Evolutionary conservation across 2,888 invertebrate species (phyloP).

Genomic region (Erebia ligea): DNA sequence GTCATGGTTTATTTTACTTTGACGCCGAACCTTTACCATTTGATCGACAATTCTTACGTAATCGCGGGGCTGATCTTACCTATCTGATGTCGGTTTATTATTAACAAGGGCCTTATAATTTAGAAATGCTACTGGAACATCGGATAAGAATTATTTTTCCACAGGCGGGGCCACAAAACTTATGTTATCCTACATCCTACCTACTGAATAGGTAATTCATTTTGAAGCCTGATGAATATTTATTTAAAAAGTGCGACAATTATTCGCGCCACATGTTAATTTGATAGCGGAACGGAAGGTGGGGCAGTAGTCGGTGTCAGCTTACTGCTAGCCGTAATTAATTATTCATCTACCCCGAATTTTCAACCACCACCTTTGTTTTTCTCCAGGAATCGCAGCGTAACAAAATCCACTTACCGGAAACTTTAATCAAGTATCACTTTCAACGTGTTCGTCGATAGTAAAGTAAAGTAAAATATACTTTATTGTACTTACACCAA

Average conservation of each 20-base stretch:
- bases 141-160: neutral
- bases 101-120: too few relatives aligned
- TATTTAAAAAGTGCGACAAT: conserved; percentile 32
- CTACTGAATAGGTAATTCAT: neutral
- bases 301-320: conserved; percentile 57
- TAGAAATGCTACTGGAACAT: too few relatives aligned
- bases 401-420: conserved; percentile 38
- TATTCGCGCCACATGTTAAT: conserved; percentile 39
- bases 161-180: neutral
- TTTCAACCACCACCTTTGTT: conserved; percentile 47
- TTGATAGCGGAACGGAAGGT: conserved; percentile 43
- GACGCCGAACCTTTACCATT: too few relatives aligned
- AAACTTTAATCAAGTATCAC: conserved; percentile 31
- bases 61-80: too few relatives aligned
- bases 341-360: conserved; percentile 60
- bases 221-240: conserved; percentile 31
- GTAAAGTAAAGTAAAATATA: neutral
- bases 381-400: conserved; percentile 36
- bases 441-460: conserved; percentile 11
- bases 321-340: conserved; percentile 61
- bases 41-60: too few relatives aligned
- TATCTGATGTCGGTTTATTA: too few relatives aligned
- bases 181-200: conserved; percentile 3
- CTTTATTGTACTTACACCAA: neutral
- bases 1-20: too few relatives aligned